Evolutionary conservation across 2,113 vertebrate genomes (phyloP).

Genomic region (Hypanus sabinus): DNA sequence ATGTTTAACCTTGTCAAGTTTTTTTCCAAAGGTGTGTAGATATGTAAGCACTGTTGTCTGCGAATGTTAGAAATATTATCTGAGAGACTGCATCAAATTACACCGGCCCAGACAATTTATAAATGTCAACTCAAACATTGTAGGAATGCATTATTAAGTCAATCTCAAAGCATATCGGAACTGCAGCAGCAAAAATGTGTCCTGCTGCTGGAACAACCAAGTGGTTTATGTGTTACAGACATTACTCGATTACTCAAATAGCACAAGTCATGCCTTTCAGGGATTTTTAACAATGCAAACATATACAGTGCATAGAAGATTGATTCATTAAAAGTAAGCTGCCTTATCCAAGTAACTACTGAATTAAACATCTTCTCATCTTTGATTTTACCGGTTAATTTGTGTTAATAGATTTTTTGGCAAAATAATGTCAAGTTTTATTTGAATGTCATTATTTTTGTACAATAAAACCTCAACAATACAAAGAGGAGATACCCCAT

Average conservation of each 20-base stretch:
- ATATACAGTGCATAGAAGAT: neutral
- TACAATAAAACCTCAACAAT: too few species aligned
- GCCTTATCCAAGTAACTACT: neutral
- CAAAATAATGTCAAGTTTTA: neutral
- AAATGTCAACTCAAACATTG: conserved; percentile 12
- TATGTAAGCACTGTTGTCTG: neutral
- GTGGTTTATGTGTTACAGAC: neutral
- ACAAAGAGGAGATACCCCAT: neutral
- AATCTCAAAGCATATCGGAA: conserved; percentile 29
- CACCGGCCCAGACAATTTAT: neutral
- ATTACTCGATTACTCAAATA: neutral
- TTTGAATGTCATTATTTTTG: neutral
- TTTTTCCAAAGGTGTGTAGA: conserved; percentile 3
- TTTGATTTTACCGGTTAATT: neutral
- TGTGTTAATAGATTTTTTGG: neutral
- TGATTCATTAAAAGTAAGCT: neutral
- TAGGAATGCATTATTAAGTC: conserved; percentile 22
- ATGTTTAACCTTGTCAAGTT: conserved; percentile 9
- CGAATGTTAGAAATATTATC: conserved; percentile 14
- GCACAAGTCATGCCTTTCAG: neutral
- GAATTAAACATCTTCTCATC: conserved; percentile 3
- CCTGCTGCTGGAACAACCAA: neutral
- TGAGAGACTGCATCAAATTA: conserved; percentile 22
- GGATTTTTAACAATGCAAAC: neutral
- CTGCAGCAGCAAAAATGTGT: conserved; percentile 18